Base-by-base conservation (phyloP, 2,888 invertebrate species). In the Ryuthela nishihirai region DNA sequence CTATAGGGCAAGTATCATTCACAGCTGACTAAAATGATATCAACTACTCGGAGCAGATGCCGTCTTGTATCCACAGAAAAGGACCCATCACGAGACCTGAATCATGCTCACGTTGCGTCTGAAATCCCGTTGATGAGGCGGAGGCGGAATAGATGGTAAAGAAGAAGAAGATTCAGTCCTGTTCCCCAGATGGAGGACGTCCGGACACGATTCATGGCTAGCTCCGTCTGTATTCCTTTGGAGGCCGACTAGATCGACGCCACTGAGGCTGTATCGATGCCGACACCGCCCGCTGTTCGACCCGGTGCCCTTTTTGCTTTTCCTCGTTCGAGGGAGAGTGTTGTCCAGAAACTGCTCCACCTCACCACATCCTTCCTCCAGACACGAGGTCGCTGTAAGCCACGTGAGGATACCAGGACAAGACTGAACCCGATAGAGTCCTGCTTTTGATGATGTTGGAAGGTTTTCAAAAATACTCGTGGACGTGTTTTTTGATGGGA, bases 361-460 rank as follows among this genome's bases (percentile, higher is more conserved):
- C n/a, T n/a, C n/a, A n/a, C n/a, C n/a, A n/a, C n/a, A n/a, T n/a
- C n/a, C n/a, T n/a, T n/a, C n/a, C n/a, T 34, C 34, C 4, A 34
- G 9, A 9, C 34, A 15, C n/a, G n/a, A n/a, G n/a, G n/a, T n/a
- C n/a, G n/a, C n/a, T n/a, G n/a, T n/a, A n/a, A n/a, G 9, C 34
- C 34, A 34, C 9, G 18, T 67, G 15, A 67, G 49, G 41, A 70
- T 69, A 23, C 68, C 69, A 34, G 70, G 70, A 61, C 69, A 70
- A 40, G 69, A 69, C 40, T 69, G 68, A 42, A 68, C 69, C 29
- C 69, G 54, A 48, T 69, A 69, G 15, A 69, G 61, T 36, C 68
- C 67, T 38, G 65, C 64, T 20, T 61, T 65, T 18, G 36, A 34
- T n/a, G n/a, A n/a, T n/a, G n/a, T n/a, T n/a, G n/a, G n/a, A n/a